Evolutionary conservation across 2,888 invertebrate species (phyloP).

Genomic region (Arge pagana): DNA sequence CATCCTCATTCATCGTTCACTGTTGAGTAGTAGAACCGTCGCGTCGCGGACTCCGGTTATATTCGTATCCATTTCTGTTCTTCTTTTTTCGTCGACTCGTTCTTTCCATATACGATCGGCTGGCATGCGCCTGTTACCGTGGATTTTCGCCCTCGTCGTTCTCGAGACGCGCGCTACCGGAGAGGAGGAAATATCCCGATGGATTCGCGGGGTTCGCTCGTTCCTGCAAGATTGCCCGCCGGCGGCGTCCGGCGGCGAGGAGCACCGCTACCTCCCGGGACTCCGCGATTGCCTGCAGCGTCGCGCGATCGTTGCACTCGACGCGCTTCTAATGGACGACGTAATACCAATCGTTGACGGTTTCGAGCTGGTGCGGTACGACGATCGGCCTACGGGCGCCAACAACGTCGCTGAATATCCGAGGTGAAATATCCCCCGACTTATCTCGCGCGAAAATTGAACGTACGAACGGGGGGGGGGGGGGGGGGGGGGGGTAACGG

Average conservation of each 20-base stretch:
- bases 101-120: conserved; percentile 28
- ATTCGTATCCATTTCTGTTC: conserved; percentile 38
- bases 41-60: conserved; percentile 10
- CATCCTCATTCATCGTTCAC: conserved; percentile 21
- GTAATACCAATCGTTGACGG: conserved; percentile 68
- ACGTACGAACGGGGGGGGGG: too few species aligned
- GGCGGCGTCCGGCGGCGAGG: conserved; percentile 30
- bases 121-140: conserved; percentile 18
- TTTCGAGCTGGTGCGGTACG: conserved; percentile 66
- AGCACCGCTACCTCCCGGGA: conserved; percentile 39
- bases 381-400: conserved; percentile 56
- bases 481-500: too few species aligned
- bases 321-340: conserved; percentile 65
- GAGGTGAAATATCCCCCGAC: too few species aligned
- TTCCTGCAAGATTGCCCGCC: conserved; percentile 44
- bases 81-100: conserved; percentile 29
- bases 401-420: too few species aligned
- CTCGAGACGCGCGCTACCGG: conserved; percentile 8
- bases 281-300: conserved; percentile 45
- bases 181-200: conserved; percentile 36
- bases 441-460: too few species aligned
- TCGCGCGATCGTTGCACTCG: conserved; percentile 62
- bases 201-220: conserved; percentile 37
- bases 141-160: not conserved
- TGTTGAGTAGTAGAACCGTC: not conserved